Percentiles rank a stretch among this genome's conserved stretches.
phyloP scores from a whole-genome alignment of 2,113 vertebrate species.

The Platysteira castanea region DNA sequence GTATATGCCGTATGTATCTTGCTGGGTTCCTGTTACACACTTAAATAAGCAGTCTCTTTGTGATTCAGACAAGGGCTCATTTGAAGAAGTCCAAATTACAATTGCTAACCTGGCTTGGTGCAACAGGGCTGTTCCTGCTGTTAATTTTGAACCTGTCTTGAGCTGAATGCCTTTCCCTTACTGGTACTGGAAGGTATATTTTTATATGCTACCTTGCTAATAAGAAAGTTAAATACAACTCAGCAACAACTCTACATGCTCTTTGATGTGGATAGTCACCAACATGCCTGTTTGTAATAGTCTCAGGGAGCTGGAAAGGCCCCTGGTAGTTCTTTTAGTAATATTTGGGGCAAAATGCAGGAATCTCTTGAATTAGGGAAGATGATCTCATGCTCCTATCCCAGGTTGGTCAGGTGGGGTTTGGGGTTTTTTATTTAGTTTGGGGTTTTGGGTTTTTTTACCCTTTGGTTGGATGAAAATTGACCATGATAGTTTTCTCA shows the following conservation, averaged over 20 bases:
- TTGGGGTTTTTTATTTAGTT: not conserved
- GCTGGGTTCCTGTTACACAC: not conserved
- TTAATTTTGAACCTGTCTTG: not conserved
- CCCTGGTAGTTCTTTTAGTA: not conserved
- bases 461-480: not conserved
- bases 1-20: not conserved
- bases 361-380: not conserved
- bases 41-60: not conserved
- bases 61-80: accelerated
- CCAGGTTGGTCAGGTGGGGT: not conserved
- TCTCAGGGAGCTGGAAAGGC: not conserved
- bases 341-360: not conserved
- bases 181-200: not conserved
- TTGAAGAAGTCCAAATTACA: not conserved
- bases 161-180: not conserved
- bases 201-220: not conserved
- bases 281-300: not conserved
- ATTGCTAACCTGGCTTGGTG: not conserved
- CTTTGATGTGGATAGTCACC: not conserved
- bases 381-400: not conserved
- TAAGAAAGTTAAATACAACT: not conserved
- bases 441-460: accelerated
- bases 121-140: not conserved
- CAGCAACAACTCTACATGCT: not conserved
- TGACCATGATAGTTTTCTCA: not conserved